phyloP scores from a whole-genome alignment of 2,888 invertebrate species.

The Acleris sparsana region DNA sequence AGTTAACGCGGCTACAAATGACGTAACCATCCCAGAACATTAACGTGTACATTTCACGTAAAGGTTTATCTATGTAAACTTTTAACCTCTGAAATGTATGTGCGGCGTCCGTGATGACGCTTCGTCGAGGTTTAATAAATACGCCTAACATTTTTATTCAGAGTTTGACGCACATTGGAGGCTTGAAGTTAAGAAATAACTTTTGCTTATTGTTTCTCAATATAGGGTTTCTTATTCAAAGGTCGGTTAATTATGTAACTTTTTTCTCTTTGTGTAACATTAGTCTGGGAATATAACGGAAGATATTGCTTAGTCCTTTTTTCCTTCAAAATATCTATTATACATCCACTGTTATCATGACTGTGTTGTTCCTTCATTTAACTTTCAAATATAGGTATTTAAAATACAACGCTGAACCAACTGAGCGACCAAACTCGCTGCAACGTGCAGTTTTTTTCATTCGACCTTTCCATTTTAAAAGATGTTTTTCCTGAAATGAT shows the following conservation, averaged over 20 bases:
- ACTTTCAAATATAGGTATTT: too few relatives aligned
- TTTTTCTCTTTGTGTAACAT: conserved; percentile 2
- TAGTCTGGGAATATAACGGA: too few relatives aligned
- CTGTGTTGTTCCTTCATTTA: too few relatives aligned
- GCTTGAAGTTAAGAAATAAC: conserved; percentile 5
- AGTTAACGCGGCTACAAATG: conserved; percentile 39
- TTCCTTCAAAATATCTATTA: too few relatives aligned
- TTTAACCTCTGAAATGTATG: conserved; percentile 42
- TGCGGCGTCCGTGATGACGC: conserved; percentile 29
- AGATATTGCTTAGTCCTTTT: too few relatives aligned
- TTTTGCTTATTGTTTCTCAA: conserved; percentile 1
- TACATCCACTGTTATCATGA: too few relatives aligned
- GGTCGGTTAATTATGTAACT: conserved; percentile 1
- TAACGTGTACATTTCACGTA: conserved; percentile 46
- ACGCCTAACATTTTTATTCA: conserved; percentile 19
- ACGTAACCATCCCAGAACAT: conserved; percentile 34
- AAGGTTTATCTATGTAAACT: conserved; percentile 30
- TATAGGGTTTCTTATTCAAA: conserved; percentile 7
- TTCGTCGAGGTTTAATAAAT: conserved; percentile 13
- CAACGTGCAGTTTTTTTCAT: neutral
- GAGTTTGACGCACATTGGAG: conserved; percentile 17
- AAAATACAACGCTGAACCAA: too few relatives aligned
- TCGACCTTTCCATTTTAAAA: conserved; percentile 8
- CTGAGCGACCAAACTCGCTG: neutral
- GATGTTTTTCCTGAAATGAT: conserved; percentile 6